Percentiles rank a stretch among this genome's conserved stretches.
These are phyloP conservation scores for Pseudorhiza aurosa DNA, from an alignment of 30 jellyfish, hydroid and myxozoan species.

Conservation along the genomic window DNA sequence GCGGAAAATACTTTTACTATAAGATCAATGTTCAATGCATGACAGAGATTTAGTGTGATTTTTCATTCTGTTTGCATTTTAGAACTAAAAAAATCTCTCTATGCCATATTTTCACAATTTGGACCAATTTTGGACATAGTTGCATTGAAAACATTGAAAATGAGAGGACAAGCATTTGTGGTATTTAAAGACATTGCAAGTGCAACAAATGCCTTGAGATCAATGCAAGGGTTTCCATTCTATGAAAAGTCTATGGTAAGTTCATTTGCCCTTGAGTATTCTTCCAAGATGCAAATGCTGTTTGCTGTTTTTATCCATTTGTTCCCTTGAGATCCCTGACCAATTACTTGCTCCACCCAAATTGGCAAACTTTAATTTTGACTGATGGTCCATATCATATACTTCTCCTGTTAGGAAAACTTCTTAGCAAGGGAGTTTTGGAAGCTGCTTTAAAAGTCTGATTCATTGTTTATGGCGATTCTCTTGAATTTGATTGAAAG, in stretches of 20 bases:
- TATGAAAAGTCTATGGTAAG: slow-evolving; percentile 96
- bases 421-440: no score
- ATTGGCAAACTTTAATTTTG: neutral
- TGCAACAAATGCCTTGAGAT: slow-evolving; percentile 93
- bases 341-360: neutral
- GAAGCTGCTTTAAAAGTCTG: no score
- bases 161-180: slow-evolving; percentile 98
- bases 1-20: no score
- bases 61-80: neutral
- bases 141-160: slow-evolving; percentile 86
- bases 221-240: slow-evolving; percentile 97
- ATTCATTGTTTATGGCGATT: no score
- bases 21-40: no score
- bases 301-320: neutral
- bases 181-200: slow-evolving; percentile 85
- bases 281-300: neutral
- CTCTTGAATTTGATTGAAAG: no score
- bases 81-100: slow-evolving; percentile 89
- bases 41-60: no score
- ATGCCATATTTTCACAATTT: slow-evolving; percentile 91
- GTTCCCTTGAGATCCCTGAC: neutral
- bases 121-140: slow-evolving; percentile 89
- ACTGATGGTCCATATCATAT: no score
- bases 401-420: no score
- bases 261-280: neutral